These are phyloP conservation scores for Chymomyza fuscimana DNA, from an alignment of 2,888 invertebrate species.

Conservation along the genomic window DNA sequence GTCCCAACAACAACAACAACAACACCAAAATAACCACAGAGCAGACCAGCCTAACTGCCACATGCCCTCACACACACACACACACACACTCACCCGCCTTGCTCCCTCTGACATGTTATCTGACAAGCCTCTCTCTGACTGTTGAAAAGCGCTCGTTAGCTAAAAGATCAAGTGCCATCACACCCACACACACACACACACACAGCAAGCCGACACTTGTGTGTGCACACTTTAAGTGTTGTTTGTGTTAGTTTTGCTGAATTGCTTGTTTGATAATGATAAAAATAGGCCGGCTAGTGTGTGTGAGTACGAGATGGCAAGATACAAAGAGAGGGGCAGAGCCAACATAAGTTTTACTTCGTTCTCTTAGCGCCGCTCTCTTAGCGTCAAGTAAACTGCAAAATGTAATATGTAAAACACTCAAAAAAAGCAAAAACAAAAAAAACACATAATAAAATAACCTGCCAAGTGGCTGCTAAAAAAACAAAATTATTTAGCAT, in stretches of 20 bases:
- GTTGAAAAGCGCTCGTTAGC: conserved; percentile 73
- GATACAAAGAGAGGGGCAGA: background rate
- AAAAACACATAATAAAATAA: background rate
- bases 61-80: conserved; percentile 16
- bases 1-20: background rate
- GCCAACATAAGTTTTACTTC: background rate
- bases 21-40: conserved; percentile 1
- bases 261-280: conserved; percentile 63
- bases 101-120: background rate
- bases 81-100: conserved; percentile 10
- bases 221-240: conserved; percentile 64
- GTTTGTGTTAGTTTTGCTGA: conserved; percentile 71
- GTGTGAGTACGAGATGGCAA: no score
- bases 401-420: background rate
- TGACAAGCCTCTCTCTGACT: conserved; percentile 16
- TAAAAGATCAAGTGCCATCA: conserved; percentile 65
- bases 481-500: background rate
- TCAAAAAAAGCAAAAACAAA: background rate
- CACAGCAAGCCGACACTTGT: conserved; percentile 32
- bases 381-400: background rate
- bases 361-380: background rate
- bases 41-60: conserved; percentile 13
- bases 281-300: conserved; percentile 38
- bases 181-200: conserved; percentile 27
- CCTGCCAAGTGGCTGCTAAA: conserved; percentile 5